Evolutionary conservation across 2,888 invertebrate genomes (phyloP).

Genomic region (Nymphalis polychloros): DNA sequence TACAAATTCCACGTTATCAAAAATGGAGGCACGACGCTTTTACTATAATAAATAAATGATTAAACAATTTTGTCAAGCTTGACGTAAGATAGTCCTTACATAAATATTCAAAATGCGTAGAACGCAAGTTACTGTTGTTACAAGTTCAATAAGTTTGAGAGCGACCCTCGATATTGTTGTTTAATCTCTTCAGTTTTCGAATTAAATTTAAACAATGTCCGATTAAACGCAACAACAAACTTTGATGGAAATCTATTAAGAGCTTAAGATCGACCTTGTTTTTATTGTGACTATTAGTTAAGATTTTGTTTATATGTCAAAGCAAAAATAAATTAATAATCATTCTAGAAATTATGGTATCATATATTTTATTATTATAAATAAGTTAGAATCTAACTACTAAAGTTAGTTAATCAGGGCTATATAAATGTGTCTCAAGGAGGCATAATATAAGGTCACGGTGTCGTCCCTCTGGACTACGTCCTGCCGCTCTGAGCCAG

Average conservation of each 20-base stretch:
- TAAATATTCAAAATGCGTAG: conserved; percentile 33
- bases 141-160: conserved; percentile 30
- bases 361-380: background rate
- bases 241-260: conserved; percentile 36
- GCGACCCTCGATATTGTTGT: conserved; percentile 30
- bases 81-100: conserved; percentile 16
- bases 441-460: conserved; percentile 59
- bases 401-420: conserved; percentile 76
- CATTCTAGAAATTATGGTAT: background rate
- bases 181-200: conserved; percentile 38
- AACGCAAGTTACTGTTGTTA: conserved; percentile 30
- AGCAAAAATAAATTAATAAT: background rate
- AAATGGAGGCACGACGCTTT: too few relatives aligned
- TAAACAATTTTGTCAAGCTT: background rate
- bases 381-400: conserved; percentile 28
- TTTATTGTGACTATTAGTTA: background rate
- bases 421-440: conserved; percentile 67
- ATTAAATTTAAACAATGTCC: conserved; percentile 38
- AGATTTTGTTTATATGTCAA: background rate
- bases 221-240: conserved; percentile 35
- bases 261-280: conserved; percentile 15
- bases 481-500: conserved; percentile 60
- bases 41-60: background rate
- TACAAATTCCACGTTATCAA: too few relatives aligned
- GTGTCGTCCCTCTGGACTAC: conserved; percentile 58